Percentiles rank a stretch among this genome's conserved stretches.
Conservation (phyloP, 2,888 invertebrate genomes). For the Nipponacmea schrenckii region DNA sequence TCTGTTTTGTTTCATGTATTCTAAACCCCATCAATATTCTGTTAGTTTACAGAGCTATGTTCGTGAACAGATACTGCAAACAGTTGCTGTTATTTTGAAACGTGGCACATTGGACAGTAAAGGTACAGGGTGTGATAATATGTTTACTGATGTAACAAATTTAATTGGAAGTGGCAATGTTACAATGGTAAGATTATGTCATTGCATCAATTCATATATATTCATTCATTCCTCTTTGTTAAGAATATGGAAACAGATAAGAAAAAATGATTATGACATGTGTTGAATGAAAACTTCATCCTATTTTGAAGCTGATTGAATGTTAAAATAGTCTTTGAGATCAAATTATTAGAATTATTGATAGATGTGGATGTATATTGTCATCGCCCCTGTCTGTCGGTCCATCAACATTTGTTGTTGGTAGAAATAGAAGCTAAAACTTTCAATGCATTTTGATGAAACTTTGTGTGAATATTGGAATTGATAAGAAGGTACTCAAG, state of each 20-base stretch:
- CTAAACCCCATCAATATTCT: background rate
- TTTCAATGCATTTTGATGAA: too few relatives aligned
- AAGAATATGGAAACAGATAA: background rate
- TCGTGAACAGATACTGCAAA: constrained; percentile 75
- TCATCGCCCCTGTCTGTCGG: too few relatives aligned
- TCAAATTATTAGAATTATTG: too few relatives aligned
- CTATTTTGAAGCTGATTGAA: too few relatives aligned
- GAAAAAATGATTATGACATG: background rate
- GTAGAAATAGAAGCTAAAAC: too few relatives aligned
- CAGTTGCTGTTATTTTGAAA: constrained; percentile 89
- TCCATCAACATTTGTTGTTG: too few relatives aligned
- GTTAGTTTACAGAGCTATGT: constrained; percentile 77
- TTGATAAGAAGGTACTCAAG: too few relatives aligned
- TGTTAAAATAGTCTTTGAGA: too few relatives aligned
- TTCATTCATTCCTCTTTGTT: constrained; percentile 13
- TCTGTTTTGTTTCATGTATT: too few relatives aligned
- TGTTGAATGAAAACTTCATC: background rate
- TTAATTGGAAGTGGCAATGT: constrained; percentile 79
- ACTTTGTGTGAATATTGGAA: too few relatives aligned
- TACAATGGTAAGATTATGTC: constrained; percentile 71
- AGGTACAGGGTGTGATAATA: constrained; percentile 75
- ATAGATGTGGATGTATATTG: too few relatives aligned
- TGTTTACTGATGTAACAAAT: constrained; percentile 74
- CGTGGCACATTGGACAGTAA: constrained; percentile 79
- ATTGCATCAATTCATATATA: constrained; percentile 20